Evolutionary conservation across 2,888 invertebrate genomes (phyloP).

Genomic region (Mimas tiliae): DNA sequence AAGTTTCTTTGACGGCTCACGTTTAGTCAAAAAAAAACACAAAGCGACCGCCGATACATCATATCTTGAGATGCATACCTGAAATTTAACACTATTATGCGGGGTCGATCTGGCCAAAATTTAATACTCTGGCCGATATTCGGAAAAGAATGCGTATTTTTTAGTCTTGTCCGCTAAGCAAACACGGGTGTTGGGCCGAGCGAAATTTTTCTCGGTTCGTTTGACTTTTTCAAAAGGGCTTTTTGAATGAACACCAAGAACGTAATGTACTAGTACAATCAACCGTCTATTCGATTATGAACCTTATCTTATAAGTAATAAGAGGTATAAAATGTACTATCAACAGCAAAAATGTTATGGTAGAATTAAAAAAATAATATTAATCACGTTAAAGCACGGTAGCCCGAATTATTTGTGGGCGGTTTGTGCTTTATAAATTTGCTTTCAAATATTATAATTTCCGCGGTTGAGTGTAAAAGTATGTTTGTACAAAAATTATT

Average conservation of each 20-base stretch:
- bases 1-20: constrained; percentile 29
- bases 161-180: constrained; percentile 73
- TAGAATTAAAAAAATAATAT: constrained; percentile 56
- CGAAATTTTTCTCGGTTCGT: constrained; percentile 77
- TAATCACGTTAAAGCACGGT: constrained; percentile 77
- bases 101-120: constrained; percentile 60
- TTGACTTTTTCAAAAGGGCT: constrained; percentile 68
- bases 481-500: not conserved
- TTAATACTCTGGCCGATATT: constrained; percentile 55
- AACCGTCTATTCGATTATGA: constrained; percentile 35
- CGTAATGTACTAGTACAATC: constrained; percentile 28
- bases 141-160: constrained; percentile 55
- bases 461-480: constrained; percentile 24
- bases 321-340: constrained; percentile 5
- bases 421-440: constrained; percentile 59
- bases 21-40: constrained; percentile 41
- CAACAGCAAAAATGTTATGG: constrained; percentile 30
- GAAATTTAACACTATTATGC: constrained; percentile 82
- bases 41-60: constrained; percentile 72
- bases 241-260: constrained; percentile 51
- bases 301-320: constrained; percentile 39
- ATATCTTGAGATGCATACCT: constrained; percentile 68
- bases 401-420: constrained; percentile 69
- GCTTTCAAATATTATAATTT: constrained; percentile 39
- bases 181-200: constrained; percentile 68